Conservation (phyloP, 2,113 vertebrate genomes). For the Donacobius atricapilla region DNA sequence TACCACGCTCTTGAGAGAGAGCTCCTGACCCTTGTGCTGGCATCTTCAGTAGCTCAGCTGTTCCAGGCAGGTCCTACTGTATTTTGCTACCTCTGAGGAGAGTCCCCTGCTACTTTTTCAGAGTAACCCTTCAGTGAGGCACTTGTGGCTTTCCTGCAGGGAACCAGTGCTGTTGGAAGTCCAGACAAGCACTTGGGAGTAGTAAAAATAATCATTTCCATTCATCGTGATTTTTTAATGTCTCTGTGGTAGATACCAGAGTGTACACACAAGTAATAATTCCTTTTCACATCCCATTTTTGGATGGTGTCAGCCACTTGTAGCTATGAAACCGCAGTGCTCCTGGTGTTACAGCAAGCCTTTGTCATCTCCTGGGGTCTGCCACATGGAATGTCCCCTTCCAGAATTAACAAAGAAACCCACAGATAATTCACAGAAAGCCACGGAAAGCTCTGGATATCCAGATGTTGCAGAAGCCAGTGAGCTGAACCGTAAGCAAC, state of each 20-base stretch:
- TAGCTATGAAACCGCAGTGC: accelerated
- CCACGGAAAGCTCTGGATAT: not conserved
- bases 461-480: not conserved
- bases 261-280: not conserved
- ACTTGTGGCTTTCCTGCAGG: not conserved
- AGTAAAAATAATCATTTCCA: not conserved
- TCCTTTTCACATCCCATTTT: not conserved
- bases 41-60: not conserved
- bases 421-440: not conserved
- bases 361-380: not conserved
- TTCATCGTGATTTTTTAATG: not conserved
- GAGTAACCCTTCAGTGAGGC: not conserved
- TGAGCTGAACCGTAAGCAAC: not conserved
- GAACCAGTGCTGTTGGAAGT: not conserved
- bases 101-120: not conserved
- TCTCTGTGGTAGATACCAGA: not conserved
- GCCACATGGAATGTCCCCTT: not conserved
- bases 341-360: not conserved
- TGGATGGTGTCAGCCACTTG: not conserved
- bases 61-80: not conserved
- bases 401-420: not conserved
- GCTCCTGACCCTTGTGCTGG: not conserved
- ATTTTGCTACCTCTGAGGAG: not conserved
- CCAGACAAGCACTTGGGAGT: not conserved
- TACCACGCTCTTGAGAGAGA: not conserved